A percentile compares a stretch with the other conserved stretches of the same genome.
phyloP scores from a whole-genome alignment of 1,140 invertebrate genomes.

The Antheraea mylitta region DNA sequence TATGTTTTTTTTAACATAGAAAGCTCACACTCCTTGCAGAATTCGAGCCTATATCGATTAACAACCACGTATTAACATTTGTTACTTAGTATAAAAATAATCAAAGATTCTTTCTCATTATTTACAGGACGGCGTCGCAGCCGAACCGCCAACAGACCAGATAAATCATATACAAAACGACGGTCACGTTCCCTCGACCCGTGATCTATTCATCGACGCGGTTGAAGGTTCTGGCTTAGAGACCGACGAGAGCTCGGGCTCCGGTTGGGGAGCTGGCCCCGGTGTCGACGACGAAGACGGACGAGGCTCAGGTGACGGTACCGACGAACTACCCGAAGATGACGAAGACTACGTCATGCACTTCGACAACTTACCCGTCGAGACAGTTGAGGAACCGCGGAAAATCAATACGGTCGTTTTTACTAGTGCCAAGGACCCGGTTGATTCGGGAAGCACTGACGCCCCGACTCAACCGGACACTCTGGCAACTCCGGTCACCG shows the following conservation, averaged over 20 bases:
- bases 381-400: constrained; percentile 11
- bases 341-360: constrained; percentile 59
- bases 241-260: constrained; percentile 76
- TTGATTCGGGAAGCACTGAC: constrained; percentile 28
- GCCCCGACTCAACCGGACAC: constrained; percentile 33
- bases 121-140: constrained; percentile 59
- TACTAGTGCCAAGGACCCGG: constrained; percentile 6
- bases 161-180: constrained; percentile 51
- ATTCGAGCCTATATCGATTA: too few species aligned
- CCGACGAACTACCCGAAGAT: constrained; percentile 45
- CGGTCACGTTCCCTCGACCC: constrained; percentile 43
- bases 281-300: constrained; percentile 76
- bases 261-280: constrained; percentile 73
- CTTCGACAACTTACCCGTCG: constrained; percentile 16
- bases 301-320: constrained; percentile 65
- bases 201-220: constrained; percentile 68
- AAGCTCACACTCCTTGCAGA: too few species aligned
- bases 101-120: not conserved
- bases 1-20: too few species aligned
- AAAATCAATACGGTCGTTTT: constrained; percentile 11
- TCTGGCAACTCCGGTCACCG: constrained; percentile 24
- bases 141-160: constrained; percentile 46
- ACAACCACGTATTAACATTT: too few species aligned
- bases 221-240: constrained; percentile 76
- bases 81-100: not conserved